Evolutionary conservation across 2,797 vertebrate genomes (phyloP).

Genomic region (Salmo trutta): DNA sequence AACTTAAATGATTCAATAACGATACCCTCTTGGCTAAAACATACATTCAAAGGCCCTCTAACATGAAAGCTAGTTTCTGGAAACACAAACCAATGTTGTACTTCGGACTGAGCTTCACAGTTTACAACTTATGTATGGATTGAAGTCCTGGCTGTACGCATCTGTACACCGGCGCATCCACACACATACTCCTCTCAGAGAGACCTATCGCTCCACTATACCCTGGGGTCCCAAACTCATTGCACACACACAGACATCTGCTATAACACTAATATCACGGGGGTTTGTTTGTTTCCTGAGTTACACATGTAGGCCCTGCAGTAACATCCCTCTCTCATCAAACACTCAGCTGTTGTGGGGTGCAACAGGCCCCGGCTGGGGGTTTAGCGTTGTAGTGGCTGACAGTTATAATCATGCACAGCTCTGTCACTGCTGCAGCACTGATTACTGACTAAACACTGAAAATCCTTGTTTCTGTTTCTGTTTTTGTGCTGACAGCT

Average conservation of each 20-base stretch:
- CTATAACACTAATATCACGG: neutral
- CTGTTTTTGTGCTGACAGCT: neutral
- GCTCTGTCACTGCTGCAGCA: neutral
- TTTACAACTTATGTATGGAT: neutral
- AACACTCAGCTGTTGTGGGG: constrained; percentile 4
- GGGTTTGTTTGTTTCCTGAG: neutral
- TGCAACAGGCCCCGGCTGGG: neutral
- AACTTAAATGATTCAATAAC: neutral
- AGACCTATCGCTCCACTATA: neutral
- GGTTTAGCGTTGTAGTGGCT: neutral
- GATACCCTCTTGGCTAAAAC: neutral
- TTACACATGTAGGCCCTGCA: neutral
- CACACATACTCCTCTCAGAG: neutral
- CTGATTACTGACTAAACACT: neutral
- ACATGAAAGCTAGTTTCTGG: neutral
- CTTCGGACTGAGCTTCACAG: neutral
- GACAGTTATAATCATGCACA: neutral
- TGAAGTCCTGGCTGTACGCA: neutral
- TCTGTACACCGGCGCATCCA: neutral
- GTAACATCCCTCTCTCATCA: constrained; percentile 2
- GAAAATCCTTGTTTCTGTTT: neutral
- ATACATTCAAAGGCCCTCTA: neutral
- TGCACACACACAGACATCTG: constrained; percentile 2
- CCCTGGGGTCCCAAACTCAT: neutral
- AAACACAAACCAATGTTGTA: neutral